phyloP scores from a whole-genome alignment of 1,140 invertebrate species.

The Tetramorium alpestre region DNA sequence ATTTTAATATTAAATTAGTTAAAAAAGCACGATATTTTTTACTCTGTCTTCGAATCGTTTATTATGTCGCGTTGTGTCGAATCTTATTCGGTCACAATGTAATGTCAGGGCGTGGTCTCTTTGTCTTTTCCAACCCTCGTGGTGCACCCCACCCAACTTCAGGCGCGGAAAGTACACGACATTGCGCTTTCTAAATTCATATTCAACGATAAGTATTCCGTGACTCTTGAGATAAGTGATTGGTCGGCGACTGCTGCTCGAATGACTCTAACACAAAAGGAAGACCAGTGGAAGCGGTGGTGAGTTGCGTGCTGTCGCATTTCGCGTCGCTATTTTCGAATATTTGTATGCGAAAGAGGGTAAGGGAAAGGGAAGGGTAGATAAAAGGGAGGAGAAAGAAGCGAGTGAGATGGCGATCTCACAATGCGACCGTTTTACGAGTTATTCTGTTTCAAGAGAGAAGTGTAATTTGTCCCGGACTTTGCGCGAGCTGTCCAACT shows the following conservation, averaged over 20 bases:
- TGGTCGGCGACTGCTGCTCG: conserved; percentile 26
- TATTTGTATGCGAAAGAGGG: conserved; percentile 62
- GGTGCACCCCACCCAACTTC: neutral
- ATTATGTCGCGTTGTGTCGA: neutral
- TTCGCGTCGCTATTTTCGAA: conserved; percentile 67
- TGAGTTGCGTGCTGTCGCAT: conserved; percentile 50
- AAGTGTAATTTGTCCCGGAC: conserved; percentile 53
- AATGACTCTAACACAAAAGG: neutral
- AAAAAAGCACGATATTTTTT: neutral
- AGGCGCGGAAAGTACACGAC: conserved; percentile 21
- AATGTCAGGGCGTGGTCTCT: conserved; percentile 53
- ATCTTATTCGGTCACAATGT: conserved; percentile 42
- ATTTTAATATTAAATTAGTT: neutral
- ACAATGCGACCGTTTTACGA: conserved; percentile 53
- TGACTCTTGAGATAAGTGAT: conserved; percentile 68
- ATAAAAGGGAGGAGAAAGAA: neutral
- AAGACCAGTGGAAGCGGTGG: neutral
- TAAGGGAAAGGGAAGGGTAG: neutral
- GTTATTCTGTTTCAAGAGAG: conserved; percentile 56
- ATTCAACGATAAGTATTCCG: conserved; percentile 66
- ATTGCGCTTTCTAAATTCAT: conserved; percentile 57
- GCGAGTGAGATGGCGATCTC: conserved; percentile 1
- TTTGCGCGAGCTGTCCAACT: conserved; percentile 57
- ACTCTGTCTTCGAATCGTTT: neutral
- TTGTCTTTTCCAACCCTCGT: conserved; percentile 45